Evolutionary conservation across 2,113 vertebrate species (phyloP), one percentile per base, ranked within the genome.

Genomic region (Zosterops borbonicus): DNA sequence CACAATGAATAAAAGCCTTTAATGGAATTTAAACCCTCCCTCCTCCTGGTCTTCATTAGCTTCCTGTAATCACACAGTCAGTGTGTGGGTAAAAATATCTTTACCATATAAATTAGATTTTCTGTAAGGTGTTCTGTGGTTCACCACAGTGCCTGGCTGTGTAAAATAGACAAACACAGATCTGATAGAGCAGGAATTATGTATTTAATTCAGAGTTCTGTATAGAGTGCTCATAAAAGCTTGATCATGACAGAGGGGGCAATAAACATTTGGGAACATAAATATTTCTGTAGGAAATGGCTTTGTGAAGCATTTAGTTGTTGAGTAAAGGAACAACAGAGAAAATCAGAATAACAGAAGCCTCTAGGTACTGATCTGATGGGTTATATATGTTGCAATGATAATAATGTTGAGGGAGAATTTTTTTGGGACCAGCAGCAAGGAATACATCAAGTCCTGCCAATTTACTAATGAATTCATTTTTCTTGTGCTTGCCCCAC

Each of bases 261-360:
- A 90, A 96, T 98, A 97, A 97, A 96, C 92, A 62, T 95, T 96
- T 90, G 91, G 92, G 92, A 95, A 70, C 96, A 88, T 98, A 97
- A 98, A 96, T 97, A 97, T 92, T 92, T 96, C 88, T 94, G 93
- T 88, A 94, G 96, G 95, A 97, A 97, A 97, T 94, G 95, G 95
- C 96, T 97, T 68, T 86, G 97, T 96, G 96, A 95, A 97, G 63
- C 96, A 95, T 96, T 97, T 97, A 97, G 97, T 92, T 96, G 89
- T 83, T 83, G 91, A 92, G 95, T 92, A 95, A 94, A 97, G 96
- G 96, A 92, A 89, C 64, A 97, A 92, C 88, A 92, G 97, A 97
- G 92, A 55, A 93, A 92, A 95, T 76, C 92, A 78, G 95, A 81
- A 56, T 58, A 81, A 60, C 58, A 55, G 95, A 89, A 90, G 22